Evolutionary conservation across 2,113 vertebrate species (phyloP), one percentile per base, ranked within the genome.

Genomic region (Monopterus albus): DNA sequence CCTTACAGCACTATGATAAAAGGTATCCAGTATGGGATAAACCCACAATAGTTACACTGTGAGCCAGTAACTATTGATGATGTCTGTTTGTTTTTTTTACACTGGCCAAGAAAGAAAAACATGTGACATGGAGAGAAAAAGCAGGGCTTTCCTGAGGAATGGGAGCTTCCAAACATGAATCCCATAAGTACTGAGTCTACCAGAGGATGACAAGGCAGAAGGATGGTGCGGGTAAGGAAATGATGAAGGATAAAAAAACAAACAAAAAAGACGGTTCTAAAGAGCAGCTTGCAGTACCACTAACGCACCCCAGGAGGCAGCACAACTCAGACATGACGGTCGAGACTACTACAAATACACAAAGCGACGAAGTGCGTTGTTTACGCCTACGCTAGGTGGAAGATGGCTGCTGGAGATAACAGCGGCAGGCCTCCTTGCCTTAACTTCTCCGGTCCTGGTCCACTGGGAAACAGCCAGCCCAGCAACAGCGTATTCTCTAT

Each of bases 321-420:
- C 38, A 55, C 8, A 40, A 3, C 3, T 6, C 26, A 28, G 6
- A 5, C 3, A 6, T 17, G 46, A 8, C 53, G 2, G 25, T 62
- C 5, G 28, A 39, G 1, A 38, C 66, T 20, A 76, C 79, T 8
- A 18, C 4, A 72, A 74, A 77, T 55, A 60, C 17, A 25, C 18
- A 36, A 73, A 28, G 55, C 64, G 76, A 89, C 2, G 68, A 83
- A 91, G 68, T 60, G 69, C 56, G 84, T 87, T 91, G 83, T 92
- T 88, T 91, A 88, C 91, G 90, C 91, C 91, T 91, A 90, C 82
- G 66, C 69, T 79, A 38, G 68, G 78, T 80, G 81, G 89, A 96
- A 96, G 92, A 96, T 96, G 96, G 95, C 95, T 90, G 92, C 95
- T 72, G 95, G 94, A 88, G 95, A 96, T 91, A 95, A 93, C 91